Evolutionary conservation across 92 coral and sea anemone species (phyloP), one percentile per base, ranked within the genome.

Genomic region (Zoanthus gigantus): DNA sequence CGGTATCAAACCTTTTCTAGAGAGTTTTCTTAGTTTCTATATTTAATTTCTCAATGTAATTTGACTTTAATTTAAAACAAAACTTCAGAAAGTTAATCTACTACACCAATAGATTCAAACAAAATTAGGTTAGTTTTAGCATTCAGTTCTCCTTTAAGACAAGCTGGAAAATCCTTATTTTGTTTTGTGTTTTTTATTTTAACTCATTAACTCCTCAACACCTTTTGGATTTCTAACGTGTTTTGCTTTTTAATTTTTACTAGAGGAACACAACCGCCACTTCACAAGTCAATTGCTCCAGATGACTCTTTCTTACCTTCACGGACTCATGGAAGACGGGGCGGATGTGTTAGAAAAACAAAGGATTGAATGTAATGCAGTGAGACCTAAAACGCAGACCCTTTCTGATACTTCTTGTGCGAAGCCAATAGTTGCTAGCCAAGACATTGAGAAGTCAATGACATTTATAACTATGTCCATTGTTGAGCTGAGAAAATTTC

Each of bases 231-330:
- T 2, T 37, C 42, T n/a, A 28, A 12, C 15, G 31, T 31, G 2
- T 75, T 23, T 28, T 42, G 57, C 2, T 12, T 18, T 5, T 5
- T 42, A 4, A 37, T 58, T 23, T n/a, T 30, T 61, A 56, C 17
- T 79, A 97, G 99, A 96, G 60, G 94, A 97, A 71, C 99, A 97
- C 87, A 93, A 94, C 83, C 94, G 90, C 15, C 99, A 95, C 91
- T 95, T 95, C 82, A 97, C 98, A 11, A 88, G 92, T 44, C 98
- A 97, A 52, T 92, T 97, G 7, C 93, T 96, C 4, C 99, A 97
- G 79, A 92, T 97, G 97, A 97, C 96, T n/a, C 89, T 95, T 5
- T 92, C 79, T 17, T 95, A 93, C 66, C 97, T 95, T 13, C 98
- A 95, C 83, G 90, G 96, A 53, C 50, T 95, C 56, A 93, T 97